A percentile compares a stretch with the other conserved stretches of the same genome.
phyloP scores from a whole-genome alignment of 2,113 vertebrate genomes.

The Tyto alba region DNA sequence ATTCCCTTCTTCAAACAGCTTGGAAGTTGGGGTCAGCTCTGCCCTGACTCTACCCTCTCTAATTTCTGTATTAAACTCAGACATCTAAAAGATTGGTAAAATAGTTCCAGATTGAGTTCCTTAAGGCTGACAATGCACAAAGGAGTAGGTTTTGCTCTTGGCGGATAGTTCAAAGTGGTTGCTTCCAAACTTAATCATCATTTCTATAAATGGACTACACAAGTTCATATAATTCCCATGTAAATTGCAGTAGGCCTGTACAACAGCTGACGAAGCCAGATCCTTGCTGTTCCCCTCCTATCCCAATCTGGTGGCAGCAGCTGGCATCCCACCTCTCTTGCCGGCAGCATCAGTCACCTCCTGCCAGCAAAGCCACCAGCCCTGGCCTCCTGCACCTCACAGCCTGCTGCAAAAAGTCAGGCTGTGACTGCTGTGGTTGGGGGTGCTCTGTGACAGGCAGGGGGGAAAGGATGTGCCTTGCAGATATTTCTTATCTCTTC shows the following conservation, averaged over 20 bases:
- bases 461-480: not conserved
- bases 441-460: not conserved
- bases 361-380: not conserved
- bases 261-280: not conserved
- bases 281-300: not conserved
- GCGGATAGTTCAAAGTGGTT: not conserved
- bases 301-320: not conserved
- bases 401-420: not conserved
- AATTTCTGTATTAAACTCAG: not conserved
- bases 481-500: not conserved
- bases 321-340: not conserved
- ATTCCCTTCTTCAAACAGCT: conserved; percentile 3
- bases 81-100: not conserved
- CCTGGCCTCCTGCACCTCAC: not conserved
- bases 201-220: not conserved
- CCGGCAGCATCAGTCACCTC: not conserved
- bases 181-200: not conserved
- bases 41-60: not conserved
- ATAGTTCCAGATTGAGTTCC: conserved; percentile 33
- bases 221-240: not conserved
- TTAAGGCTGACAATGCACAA: not conserved
- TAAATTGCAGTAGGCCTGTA: not conserved
- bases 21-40: not conserved
- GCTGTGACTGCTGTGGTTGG: not conserved
- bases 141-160: not conserved